A percentile compares a stretch with the other conserved stretches of the same genome.
Evolutionary conservation across 2,797 vertebrate species (phyloP).

Genomic region (Sarcoramphus papa): DNA sequence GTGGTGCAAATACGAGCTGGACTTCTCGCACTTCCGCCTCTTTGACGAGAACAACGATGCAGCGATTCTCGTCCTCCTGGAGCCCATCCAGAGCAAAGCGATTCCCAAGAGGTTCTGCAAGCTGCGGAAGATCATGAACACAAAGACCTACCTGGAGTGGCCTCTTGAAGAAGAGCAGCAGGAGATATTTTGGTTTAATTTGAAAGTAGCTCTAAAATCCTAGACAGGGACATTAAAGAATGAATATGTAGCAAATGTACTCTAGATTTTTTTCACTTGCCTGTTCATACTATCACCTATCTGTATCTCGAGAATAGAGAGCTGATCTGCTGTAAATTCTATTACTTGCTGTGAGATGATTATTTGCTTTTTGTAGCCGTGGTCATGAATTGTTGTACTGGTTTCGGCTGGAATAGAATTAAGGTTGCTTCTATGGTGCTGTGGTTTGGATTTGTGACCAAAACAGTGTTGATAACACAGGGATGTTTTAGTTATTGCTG

Average conservation of each 20-base stretch:
- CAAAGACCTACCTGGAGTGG: constrained; percentile 83
- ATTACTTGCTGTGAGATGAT: not conserved
- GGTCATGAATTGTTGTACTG: not conserved
- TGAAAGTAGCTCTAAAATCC: constrained; percentile 72
- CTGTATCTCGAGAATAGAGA: not conserved
- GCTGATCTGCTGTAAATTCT: not conserved
- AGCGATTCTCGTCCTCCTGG: constrained; percentile 76
- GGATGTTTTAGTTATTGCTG: not conserved
- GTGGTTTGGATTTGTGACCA: not conserved
- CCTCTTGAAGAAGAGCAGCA: constrained; percentile 68
- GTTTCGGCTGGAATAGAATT: not conserved
- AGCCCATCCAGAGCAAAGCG: constrained; percentile 74
- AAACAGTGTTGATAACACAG: not conserved
- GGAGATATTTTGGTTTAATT: constrained; percentile 76
- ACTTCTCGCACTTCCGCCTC: constrained; percentile 87
- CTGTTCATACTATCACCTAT: not conserved
- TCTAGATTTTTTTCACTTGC: not conserved
- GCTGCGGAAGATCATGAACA: constrained; percentile 75
- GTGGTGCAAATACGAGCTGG: constrained; percentile 89
- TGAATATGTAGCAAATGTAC: not conserved
- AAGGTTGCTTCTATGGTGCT: not conserved
- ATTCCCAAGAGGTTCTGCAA: constrained; percentile 61
- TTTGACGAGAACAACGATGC: constrained; percentile 80
- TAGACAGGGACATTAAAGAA: not conserved
- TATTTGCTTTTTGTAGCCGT: not conserved